Evolutionary conservation across 2,113 vertebrate genomes (phyloP), one percentile per base, ranked within the genome.

Genomic region (Tragelaphus imberbis): DNA sequence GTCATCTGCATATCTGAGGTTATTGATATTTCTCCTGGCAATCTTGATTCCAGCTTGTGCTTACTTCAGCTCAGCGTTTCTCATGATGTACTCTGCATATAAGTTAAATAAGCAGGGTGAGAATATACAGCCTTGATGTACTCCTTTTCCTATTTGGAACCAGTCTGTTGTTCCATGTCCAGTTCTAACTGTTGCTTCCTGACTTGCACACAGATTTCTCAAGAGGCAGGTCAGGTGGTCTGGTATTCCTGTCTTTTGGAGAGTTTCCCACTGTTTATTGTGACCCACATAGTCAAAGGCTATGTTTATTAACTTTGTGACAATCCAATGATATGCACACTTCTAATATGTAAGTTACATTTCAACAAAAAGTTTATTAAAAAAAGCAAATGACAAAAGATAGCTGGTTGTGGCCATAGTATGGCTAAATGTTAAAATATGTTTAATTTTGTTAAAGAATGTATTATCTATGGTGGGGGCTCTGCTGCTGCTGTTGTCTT

Each of bases 261-360:
- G 68, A 71, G 5, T 71, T 71, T 40, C 5, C 19, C 68, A 71
- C 2, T 40, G 19, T 36, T 71, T 40, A 36, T 23, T 23, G n/a
- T 40, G 68, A 40, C 12, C n/a, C 19, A 40, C 68, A 23, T 6
- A 40, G n/a, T 71, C n/a, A 40, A 71, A 40, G 68, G 33, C 36
- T 51, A n/a, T 53, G 15, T 59, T 33, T 55, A n/a, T n/a, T 92
- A 92, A 84, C 16, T 97, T 77, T 58, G 21, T 86, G 36, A 61
- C 55, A 90, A 88, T 80, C 17, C 30, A 61, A 30, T 28, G 40
- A 68, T 80, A 58, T 93, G 21, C n/a, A 84, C 7, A 79, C 14
- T 71, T 51, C 21, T 11, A 23, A 87, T 88, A 36, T 75, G 0
- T 47, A 77, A 55, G 14, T 75, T 79, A 55, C 59, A 88, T 77